Evolutionary conservation across 2,113 vertebrate genomes (phyloP).

Genomic region (Dromiciops gliroides): DNA sequence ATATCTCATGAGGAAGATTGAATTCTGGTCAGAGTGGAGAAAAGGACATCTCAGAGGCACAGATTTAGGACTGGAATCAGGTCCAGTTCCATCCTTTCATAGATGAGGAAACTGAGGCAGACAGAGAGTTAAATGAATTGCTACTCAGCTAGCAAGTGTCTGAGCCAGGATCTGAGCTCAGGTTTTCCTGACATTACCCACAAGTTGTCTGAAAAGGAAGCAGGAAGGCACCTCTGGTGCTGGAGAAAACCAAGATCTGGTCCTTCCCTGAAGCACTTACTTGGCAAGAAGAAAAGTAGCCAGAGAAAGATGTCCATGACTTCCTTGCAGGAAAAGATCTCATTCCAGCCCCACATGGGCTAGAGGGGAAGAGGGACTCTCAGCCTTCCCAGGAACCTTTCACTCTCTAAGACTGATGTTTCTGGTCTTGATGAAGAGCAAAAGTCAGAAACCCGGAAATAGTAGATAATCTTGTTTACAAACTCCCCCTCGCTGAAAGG

Average conservation of each 20-base stretch:
- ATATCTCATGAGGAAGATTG: neutral
- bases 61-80: neutral
- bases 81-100: neutral
- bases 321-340: conserved; percentile 4
- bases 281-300: conserved; percentile 69
- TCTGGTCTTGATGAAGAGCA: neutral
- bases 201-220: neutral
- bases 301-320: conserved; percentile 67
- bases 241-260: neutral
- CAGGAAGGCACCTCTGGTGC: neutral
- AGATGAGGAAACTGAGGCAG: neutral
- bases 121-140: neutral
- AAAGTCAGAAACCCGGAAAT: conserved; percentile 72
- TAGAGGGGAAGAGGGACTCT: neutral
- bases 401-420: neutral
- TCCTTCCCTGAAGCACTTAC: conserved; percentile 55
- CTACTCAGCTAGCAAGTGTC: neutral
- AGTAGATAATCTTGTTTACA: conserved; percentile 48
- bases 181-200: neutral
- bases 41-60: neutral
- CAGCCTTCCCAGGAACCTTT: neutral
- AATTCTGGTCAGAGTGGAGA: neutral
- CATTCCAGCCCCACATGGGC: neutral
- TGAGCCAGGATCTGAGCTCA: neutral
- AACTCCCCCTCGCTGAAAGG: conserved; percentile 41